Evolutionary conservation across 2,888 invertebrate genomes (phyloP), one percentile per base, ranked within the genome.

Genomic region (Cotesia congregata): DNA sequence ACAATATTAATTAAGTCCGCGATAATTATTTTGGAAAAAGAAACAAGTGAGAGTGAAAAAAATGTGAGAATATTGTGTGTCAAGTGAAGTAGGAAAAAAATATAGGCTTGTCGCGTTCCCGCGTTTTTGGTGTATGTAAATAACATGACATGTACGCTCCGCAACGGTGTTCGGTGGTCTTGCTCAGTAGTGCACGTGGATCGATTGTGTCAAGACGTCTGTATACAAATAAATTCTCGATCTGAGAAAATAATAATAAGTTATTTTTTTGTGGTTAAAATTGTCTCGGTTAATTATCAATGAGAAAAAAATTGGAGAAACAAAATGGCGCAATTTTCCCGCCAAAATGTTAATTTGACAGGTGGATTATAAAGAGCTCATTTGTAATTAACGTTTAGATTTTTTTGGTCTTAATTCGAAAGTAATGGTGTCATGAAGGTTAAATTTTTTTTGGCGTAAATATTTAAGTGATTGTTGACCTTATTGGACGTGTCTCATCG

Each of bases 111-210:
- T 3, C 12, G 50, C 3, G 12, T 50, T 50, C 50, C 50, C 50
- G 50, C 50, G 50, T 50, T 50, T 50, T 50, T 50, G 4, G 12
- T 50, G 9, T 50, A 50, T 50, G 50, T 50, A 50, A 50, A 50
- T 50, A 50, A 50, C 50, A 50, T 20, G 39, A 30, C 30, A 30
- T 30, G 3, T 30, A 30, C 3, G 3, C 3, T 30, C 30, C 30
- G 30, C 30, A 30, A 30, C 30, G 30, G 30, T 50, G 64, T 40
- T 73, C n/a, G 2, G 20, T 6, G 41, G 39, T 74, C 73, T 62
- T 77, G 68, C 50, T 77, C 78, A 80, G 78, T 80, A 41, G 70
- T 75, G 73, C 80, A 80, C 80, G 80, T 80, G 80, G 79, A 74
- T 73, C 69, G 65, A 65, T 70, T 67, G 40, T 59, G 79, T 38